Evolutionary conservation across 1,140 invertebrate species (phyloP).

Genomic region (Gryllus bimaculatus): DNA sequence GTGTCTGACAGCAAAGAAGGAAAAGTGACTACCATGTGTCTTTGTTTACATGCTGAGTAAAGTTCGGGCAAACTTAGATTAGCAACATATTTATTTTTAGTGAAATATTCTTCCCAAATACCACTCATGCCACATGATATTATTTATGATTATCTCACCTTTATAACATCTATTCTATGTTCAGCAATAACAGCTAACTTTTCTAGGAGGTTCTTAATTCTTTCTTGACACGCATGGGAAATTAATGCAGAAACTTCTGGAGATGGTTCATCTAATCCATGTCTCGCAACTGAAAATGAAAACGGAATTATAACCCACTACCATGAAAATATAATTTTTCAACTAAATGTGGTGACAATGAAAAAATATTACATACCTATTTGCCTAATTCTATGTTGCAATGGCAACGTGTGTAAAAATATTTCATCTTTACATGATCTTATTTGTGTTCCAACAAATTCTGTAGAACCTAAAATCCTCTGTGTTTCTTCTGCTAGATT

Average conservation of each 20-base stretch:
- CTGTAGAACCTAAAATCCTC: slow-evolving; percentile 87
- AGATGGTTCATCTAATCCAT: slow-evolving; percentile 78
- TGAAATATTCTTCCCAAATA: not conserved
- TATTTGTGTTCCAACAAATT: slow-evolving; percentile 92
- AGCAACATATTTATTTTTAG: too few species aligned
- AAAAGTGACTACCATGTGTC: too few species aligned
- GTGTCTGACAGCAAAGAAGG: too few species aligned
- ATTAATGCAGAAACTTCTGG: slow-evolving; percentile 82
- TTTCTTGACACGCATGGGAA: slow-evolving; percentile 91
- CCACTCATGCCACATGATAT: not conserved
- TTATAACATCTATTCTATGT: slow-evolving; percentile 84
- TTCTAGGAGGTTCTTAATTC: slow-evolving; percentile 84
- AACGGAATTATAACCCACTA: slow-evolving; percentile 10
- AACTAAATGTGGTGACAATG: not conserved
- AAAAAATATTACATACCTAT: slow-evolving; percentile 37
- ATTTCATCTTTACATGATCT: slow-evolving; percentile 92
- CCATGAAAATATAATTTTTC: not conserved
- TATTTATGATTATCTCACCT: slow-evolving; percentile 42
- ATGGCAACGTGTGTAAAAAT: slow-evolving; percentile 66
- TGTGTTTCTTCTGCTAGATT: slow-evolving; percentile 94
- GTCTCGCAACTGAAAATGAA: slow-evolving; percentile 48
- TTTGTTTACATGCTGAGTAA: too few species aligned
- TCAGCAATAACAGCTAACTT: slow-evolving; percentile 90
- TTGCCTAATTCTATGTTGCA: slow-evolving; percentile 69
- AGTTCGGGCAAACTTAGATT: too few species aligned